Base-by-base conservation (phyloP, 1,140 invertebrate genomes). In the Leptestheria dahalacensis region DNA sequence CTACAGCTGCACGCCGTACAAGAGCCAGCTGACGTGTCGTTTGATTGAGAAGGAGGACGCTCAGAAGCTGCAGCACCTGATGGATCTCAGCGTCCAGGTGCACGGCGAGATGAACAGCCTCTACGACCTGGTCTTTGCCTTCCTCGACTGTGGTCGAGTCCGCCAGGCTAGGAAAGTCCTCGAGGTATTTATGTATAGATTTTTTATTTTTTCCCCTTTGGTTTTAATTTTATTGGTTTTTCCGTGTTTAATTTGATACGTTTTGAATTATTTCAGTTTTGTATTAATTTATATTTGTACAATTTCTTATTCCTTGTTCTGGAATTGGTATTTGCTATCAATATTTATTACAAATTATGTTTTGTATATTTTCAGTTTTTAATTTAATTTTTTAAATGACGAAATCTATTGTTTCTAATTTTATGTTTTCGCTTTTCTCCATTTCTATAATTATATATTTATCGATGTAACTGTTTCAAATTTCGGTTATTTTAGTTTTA, bases 81-180 rank as follows among this genome's bases (percentile, higher is more conserved):
- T 88, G 1, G 86, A 91, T 71, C 70, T 88, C 1, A 83, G 80
- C 60, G 87, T 84, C 1, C 70, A 77, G 58, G 74, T 86, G 58
- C 82, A 87, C 61, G 88, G 88, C 6, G 86, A 91, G 73, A 79
- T 85, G 20, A 88, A 88, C 65, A 83, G 84, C 60, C 72, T 91
- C 1, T 85, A 88, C 65, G 85, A 90, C 68, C 73, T 92, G 52
- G 83, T 88, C 3, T 78, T 88, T 59, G 78, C 80, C 1, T 91
- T 91, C 69, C 74, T 91, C 10, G 85, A 89, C 66, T 84, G 82
- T 65, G 84, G 83, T 1, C 74, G 83, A 48, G 67, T 85, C 21
- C 71, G 80, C 50, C 86, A 91, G 69, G 88, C 87, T 1, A 74
- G 82, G 48, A 88, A 86, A 69, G 86, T 92, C 62, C 70, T 92